These are phyloP conservation scores for Siniperca obscura DNA, from an alignment of 2,797 vertebrate species.

Conservation along the genomic window DNA sequence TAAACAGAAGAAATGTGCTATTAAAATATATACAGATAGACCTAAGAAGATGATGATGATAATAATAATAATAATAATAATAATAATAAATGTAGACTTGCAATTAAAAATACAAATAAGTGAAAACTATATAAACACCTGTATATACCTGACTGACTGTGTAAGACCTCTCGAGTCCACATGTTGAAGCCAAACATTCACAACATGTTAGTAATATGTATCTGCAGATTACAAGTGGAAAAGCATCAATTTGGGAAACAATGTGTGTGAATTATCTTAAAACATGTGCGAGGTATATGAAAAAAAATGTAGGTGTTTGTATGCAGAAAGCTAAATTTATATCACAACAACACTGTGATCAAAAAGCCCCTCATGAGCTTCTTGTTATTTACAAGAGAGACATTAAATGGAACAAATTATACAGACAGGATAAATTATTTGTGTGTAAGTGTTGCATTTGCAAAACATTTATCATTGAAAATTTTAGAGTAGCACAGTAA, in stretches of 20 bases:
- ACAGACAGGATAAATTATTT: neutral
- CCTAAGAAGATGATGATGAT: no score
- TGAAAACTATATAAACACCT: no score
- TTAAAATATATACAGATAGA: no score
- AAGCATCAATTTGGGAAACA: slow-evolving; percentile 13
- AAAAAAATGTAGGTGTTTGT: neutral
- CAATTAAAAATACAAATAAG: no score
- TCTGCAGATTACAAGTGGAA: neutral
- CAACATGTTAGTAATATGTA: neutral
- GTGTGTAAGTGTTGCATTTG: neutral
- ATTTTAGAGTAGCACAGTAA: neutral
- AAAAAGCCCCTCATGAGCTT: slow-evolving; percentile 1
- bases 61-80: no score
- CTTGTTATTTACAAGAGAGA: slow-evolving; percentile 22
- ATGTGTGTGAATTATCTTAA: neutral
- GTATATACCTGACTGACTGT: neutral
- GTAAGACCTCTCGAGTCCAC: neutral
- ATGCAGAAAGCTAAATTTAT: neutral
- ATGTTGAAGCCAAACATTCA: slow-evolving; percentile 27
- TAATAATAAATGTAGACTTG: no score
- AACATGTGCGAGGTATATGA: neutral
- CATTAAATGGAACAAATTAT: neutral
- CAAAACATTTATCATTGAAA: neutral
- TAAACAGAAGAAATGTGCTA: no score
- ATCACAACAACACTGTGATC: neutral